phyloP scores from a whole-genome alignment of 2,797 vertebrate species.

The Paratrypauchen microcephalus region DNA sequence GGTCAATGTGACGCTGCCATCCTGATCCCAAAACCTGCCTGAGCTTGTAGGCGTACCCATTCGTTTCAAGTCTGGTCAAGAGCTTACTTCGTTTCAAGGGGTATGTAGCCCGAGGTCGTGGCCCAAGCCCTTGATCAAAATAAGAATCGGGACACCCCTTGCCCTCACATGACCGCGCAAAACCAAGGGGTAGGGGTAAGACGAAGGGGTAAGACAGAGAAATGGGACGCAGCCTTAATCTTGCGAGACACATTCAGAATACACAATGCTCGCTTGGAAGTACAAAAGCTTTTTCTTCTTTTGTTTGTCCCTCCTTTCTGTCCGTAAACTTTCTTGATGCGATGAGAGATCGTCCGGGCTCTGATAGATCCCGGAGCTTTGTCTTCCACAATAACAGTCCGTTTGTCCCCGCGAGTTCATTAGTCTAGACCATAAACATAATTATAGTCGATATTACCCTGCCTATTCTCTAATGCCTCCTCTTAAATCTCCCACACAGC shows the following conservation, averaged over 20 bases:
- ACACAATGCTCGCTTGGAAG: not conserved
- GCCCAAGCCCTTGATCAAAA: no score
- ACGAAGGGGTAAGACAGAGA: no score
- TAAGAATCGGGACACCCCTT: no score
- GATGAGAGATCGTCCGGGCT: not conserved
- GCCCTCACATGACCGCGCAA: no score
- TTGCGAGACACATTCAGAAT: not conserved
- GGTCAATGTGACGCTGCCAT: no score
- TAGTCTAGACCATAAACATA: slow-evolving; percentile 6
- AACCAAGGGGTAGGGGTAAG: no score
- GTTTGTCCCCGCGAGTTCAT: not conserved
- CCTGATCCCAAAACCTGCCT: no score
- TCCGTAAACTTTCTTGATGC: not conserved
- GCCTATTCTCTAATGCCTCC: not conserved
- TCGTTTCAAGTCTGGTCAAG: no score
- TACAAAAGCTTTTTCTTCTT: not conserved
- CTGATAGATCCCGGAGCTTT: not conserved
- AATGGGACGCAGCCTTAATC: no score
- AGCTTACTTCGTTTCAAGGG: no score
- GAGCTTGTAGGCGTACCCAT: no score
- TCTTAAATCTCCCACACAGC: slow-evolving; percentile 15
- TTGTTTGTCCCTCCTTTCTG: not conserved
- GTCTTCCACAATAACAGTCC: slow-evolving; percentile 3
- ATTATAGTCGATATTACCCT: slow-evolving; percentile 4
- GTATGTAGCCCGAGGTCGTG: no score